Base-by-base conservation (phyloP, 2,113 vertebrate species). In the Cryptotis parvus region DNA sequence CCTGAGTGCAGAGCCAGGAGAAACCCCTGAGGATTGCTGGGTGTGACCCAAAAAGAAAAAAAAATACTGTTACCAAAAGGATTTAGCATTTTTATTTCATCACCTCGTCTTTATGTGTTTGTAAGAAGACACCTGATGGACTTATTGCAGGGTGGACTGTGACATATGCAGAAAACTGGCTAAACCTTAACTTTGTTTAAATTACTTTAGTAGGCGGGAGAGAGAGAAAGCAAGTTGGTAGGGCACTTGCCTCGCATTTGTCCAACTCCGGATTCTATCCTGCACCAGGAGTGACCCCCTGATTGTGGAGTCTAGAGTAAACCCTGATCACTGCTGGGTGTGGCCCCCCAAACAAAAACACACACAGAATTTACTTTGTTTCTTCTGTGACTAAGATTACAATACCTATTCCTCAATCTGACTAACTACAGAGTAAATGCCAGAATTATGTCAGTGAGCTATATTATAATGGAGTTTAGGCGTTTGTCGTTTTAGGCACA, bases 161-260 rank as follows among this genome's bases (percentile, higher is more conserved):
- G 77, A 95, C 16, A 55, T 79, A 43, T 96, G 92, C 80, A 68
- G 55, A 89, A 93, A 97, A 93, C 78, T 89, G 72, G 83, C 95
- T 91, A 97, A 94, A n/a, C 52, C 55, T 95, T 96, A 94, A 69
- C 43, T 96, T 89, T 96, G 82, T 95, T 96, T 95, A 96, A 96
- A 94, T 95, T 91, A 75, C 73, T 95, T 96, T 65, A 88, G 66
- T 58, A 22, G 20, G 18, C 55, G 4, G 18, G 55, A 58, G 55
- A 58, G 18, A 58, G 20, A 58, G 55, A 58, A 20, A 58, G 55
- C 52, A 55, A 49, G 49, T 52, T 10, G 49, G 49, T 55, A 55
- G 52, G 52, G 16, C 20, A 20, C 16, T 55, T 55, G 52, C 22
- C 55, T 58, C 22, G 6, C 18, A 20, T 22, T 58, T 6, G 24